Base-by-base conservation (phyloP, 2,888 invertebrate genomes). In the Orthosia gothica region DNA sequence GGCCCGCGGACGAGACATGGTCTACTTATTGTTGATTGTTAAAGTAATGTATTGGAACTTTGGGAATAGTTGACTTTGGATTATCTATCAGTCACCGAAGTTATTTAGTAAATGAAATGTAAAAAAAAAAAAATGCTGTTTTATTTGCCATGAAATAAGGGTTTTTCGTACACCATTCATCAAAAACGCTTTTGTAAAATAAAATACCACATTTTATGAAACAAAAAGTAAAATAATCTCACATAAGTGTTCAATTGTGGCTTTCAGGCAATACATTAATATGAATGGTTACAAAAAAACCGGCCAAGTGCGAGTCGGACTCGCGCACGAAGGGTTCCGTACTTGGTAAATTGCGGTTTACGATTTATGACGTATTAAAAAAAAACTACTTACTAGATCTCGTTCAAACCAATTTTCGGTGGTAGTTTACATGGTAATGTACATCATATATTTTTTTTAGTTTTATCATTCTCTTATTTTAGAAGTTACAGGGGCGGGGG, bases 21-120 rank as follows among this genome's bases (percentile, higher is more conserved):
- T 78, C 52, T 63, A 66, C 23, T 69, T 79, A 79, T 71, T 79
- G 59, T 57, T 57, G 84, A 64, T 83, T 47, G 67, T 67, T 70
- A 45, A 67, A 79, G 54, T 70, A 57, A 61, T 67, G 64, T 76
- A 65, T 74, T 47, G 54, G 59, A 50, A 68, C 54, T 54, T 15
- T 64, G 47, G 9, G 52, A 20, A 18, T 23, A 47, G 45, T 59
- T 76, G 15, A 45, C 32, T 76, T 50, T 0, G 32, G n/a, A 49
- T 49, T 71, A 40, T 73, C 59, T 32, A 15, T 20, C 20, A 20
- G 18, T 18, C 23, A 18, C 15, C 12, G 18, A n/a, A 16, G 12
- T n/a, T 12, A 47, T 52, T 59, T 63, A n/a, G 7, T 18, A 58
- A 47, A 47, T 40, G 11, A n/a, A 61, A 61, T 23, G 7, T 13